Conservation (phyloP, 2,888 invertebrate species). For the Erebia epiphron region DNA sequence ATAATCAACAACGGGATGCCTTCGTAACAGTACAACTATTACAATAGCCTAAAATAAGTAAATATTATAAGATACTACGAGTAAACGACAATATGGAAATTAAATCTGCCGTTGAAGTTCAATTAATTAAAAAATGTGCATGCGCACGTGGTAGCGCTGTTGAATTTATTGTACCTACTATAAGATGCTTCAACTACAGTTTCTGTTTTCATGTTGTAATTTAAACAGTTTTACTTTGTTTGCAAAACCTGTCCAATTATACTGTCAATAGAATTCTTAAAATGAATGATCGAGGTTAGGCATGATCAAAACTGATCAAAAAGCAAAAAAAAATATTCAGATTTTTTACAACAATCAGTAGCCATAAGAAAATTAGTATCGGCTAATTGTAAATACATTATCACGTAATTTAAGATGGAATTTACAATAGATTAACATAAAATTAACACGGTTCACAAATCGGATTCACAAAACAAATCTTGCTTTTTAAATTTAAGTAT, state of each 20-base stretch:
- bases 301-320: constrained; percentile 18
- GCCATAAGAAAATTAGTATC: constrained; percentile 25
- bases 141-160: constrained; percentile 2
- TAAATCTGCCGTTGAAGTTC: constrained; percentile 23
- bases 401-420: constrained; percentile 25
- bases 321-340: constrained; percentile 1
- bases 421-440: constrained; percentile 29
- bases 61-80: constrained; percentile 47
- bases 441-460: constrained; percentile 65
- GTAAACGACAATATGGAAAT: constrained; percentile 51
- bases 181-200: constrained; percentile 7
- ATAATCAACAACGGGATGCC: constrained; percentile 79
- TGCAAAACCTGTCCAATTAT: constrained; percentile 41
- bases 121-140: constrained; percentile 15
- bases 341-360: constrained; percentile 16
- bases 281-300: constrained; percentile 14
- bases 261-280: constrained; percentile 41
- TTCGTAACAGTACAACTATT: constrained; percentile 81
- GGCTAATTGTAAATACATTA: constrained; percentile 39
- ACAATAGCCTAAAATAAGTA: constrained; percentile 78
- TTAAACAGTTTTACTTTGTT: constrained; percentile 37
- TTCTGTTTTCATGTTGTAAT: constrained; percentile 40
- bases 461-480: constrained; percentile 61
- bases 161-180: constrained; percentile 27
- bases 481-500: constrained; percentile 76